Evolutionary conservation across 2,888 invertebrate genomes (phyloP).

Genomic region (Leucozona laternaria): DNA sequence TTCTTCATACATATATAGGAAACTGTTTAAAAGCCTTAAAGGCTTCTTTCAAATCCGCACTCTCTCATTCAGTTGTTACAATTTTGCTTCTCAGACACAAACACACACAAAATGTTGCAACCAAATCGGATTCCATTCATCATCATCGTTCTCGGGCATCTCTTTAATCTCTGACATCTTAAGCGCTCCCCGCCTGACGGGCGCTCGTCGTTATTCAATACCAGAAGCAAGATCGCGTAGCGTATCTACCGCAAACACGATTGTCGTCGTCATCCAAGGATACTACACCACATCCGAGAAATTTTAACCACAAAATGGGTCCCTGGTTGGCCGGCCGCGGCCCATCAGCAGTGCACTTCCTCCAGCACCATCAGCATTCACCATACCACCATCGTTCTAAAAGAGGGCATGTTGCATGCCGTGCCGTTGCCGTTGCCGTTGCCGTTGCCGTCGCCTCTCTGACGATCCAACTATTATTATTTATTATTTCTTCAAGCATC

Average conservation of each 20-base stretch:
- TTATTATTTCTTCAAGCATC: constrained; percentile 61
- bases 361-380: constrained; percentile 17
- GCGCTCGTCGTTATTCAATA: constrained; percentile 62
- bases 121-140: constrained; percentile 70
- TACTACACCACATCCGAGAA: constrained; percentile 14
- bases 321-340: background rate
- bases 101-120: constrained; percentile 35
- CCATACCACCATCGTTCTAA: constrained; percentile 5
- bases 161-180: constrained; percentile 70
- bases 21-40: constrained; percentile 27
- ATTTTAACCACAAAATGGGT: constrained; percentile 14
- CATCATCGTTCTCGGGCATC: constrained; percentile 61
- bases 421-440: too few relatives aligned
- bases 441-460: constrained; percentile 16
- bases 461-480: constrained; percentile 66
- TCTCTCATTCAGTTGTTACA: constrained; percentile 61
- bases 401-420: constrained; percentile 50
- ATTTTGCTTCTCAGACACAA: constrained; percentile 11
- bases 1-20: background rate
- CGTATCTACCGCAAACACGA: constrained; percentile 62
- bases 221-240: constrained; percentile 63
- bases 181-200: constrained; percentile 62
- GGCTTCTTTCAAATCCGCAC: constrained; percentile 7
- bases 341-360: constrained; percentile 1
- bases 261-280: constrained; percentile 57